These are phyloP conservation scores for Gallinago media DNA, from an alignment of 2,113 vertebrate species.

Conservation along the genomic window DNA sequence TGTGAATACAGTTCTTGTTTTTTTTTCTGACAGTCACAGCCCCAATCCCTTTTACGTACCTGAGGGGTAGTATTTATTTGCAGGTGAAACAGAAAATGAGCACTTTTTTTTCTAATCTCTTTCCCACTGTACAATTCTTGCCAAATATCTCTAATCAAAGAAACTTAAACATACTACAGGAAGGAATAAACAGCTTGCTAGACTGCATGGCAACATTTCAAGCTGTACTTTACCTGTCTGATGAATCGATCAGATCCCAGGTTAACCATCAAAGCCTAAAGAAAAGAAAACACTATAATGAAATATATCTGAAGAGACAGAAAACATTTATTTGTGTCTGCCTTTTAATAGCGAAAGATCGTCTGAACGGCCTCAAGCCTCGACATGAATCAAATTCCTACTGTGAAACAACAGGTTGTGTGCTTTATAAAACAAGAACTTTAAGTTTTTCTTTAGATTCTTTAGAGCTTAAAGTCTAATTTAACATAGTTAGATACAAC, in stretches of 20 bases:
- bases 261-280: conserved; percentile 96
- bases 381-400: background rate
- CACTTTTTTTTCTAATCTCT: background rate
- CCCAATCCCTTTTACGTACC: background rate
- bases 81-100: background rate
- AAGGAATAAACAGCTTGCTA: background rate
- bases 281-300: conserved; percentile 10
- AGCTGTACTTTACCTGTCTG: conserved; percentile 85
- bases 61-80: background rate
- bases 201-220: background rate
- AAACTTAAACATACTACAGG: background rate
- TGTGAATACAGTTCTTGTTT: background rate
- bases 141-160: background rate
- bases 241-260: conserved; percentile 96
- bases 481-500: background rate
- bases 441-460: background rate
- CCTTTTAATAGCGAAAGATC: background rate
- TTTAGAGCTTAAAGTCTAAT: background rate
- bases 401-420: background rate
- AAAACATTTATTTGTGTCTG: background rate
- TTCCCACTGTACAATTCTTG: background rate
- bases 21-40: background rate
- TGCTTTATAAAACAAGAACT: background rate
- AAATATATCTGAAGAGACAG: background rate
- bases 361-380: background rate